Percentiles rank a stretch among this genome's conserved stretches.
These are phyloP conservation scores for Triplophysa dalaica DNA, from an alignment of 2,113 vertebrate species.

Conservation along the genomic window DNA sequence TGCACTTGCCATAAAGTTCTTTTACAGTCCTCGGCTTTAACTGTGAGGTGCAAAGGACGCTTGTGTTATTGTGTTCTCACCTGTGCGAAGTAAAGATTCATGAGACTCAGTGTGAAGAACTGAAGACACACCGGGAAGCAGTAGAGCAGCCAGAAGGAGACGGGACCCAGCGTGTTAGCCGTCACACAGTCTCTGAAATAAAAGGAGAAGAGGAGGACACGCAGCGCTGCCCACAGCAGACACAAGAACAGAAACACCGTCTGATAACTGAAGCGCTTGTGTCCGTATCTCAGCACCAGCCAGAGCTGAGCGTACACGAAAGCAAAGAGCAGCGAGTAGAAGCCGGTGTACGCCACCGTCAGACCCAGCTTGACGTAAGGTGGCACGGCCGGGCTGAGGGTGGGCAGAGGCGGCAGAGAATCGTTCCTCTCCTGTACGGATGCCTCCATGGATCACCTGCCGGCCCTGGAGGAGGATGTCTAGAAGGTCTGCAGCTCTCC, in stretches of 20 bases:
- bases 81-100: constrained; percentile 96
- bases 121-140: constrained; percentile 97
- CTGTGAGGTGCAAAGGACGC: not conserved
- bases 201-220: constrained; percentile 95
- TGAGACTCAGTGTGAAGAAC: constrained; percentile 96
- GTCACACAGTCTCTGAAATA: constrained; percentile 93
- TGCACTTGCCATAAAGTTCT: not conserved
- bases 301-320: constrained; percentile 94
- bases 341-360: constrained; percentile 88
- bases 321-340: constrained; percentile 91
- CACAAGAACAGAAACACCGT: constrained; percentile 96
- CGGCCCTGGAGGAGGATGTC: not conserved
- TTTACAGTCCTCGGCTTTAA: not conserved
- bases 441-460: not conserved
- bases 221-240: constrained; percentile 92
- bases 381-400: constrained; percentile 84
- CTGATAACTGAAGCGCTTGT: constrained; percentile 96
- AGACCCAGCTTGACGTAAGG: constrained; percentile 87
- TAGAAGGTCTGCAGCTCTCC: not conserved
- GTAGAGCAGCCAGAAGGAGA: constrained; percentile 96
- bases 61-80: not conserved
- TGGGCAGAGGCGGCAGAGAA: constrained; percentile 67
- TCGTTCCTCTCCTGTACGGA: not conserved
- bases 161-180: constrained; percentile 87
- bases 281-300: constrained; percentile 90